Base-by-base conservation (phyloP, 2,113 vertebrate genomes). In the Oophaga pumilio region DNA sequence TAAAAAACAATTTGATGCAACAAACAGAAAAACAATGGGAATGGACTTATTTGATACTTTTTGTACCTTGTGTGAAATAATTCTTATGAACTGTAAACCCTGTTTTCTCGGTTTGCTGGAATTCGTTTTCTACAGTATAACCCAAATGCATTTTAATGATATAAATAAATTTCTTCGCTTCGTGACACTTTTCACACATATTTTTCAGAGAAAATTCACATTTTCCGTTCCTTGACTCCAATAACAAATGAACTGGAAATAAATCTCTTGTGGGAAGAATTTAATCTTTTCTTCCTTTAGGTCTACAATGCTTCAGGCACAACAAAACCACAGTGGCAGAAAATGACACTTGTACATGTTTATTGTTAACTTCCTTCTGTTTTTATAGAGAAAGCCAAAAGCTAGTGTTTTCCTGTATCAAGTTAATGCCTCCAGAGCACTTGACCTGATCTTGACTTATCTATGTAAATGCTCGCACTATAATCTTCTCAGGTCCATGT, bases 281-380 rank as follows among this genome's bases (percentile, higher is more conserved):
- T 60, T 59, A 17, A 49, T 66, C 12, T n/a, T 82, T 26, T 83
- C 10, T 68, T n/a, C 22, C 24, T 83, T 24, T 50, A 69, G 62
- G 43, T 83, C 64, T 83, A 68, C n/a, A 53, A 52, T 43, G 57
- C 80, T 66, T 43, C 50, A 22, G 62, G 81, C 62, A 53, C 53
- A 83, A 53, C 14, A 69, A 69, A 83, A 50, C 28, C 6, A 60
- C 17, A 17, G 49, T 69, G 53, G 49, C 62, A 68, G 49, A 66
- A 83, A 83, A 52, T 49, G 12, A 69, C 62, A 68, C 43, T 83
- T 83, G 22, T 53, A 83, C 53, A 53, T 68, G 81, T 69, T 53
- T 83, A 24, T 68, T 83, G 62, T 52, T 17, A 59, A 59, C 14
- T 79, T 56, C 17, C 18, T 24, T 22, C 80, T 82, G 79, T 62